A percentile compares a stretch with the other conserved stretches of the same genome.
phyloP scores from a whole-genome alignment of 2,888 invertebrate genomes.

The Gasteruption jaculator region DNA sequence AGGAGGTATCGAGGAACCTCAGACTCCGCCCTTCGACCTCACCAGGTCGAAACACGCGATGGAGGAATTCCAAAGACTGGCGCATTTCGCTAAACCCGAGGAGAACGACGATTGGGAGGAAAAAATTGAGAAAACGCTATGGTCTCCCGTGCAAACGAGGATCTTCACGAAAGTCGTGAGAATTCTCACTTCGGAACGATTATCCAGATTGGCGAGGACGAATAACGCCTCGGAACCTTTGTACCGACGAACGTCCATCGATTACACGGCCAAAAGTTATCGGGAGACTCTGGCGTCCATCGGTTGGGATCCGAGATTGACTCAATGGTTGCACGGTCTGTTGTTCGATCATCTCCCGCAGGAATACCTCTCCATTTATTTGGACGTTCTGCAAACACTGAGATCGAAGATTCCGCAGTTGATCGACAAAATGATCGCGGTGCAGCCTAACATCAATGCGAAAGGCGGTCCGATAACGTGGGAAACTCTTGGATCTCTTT shows the following conservation, averaged over 20 bases:
- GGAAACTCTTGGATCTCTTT: slow-evolving; percentile 62
- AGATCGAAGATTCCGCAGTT: slow-evolving; percentile 67
- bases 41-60: slow-evolving; percentile 61
- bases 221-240: slow-evolving; percentile 64
- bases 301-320: slow-evolving; percentile 69
- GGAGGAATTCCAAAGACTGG: slow-evolving; percentile 68
- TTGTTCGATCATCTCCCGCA: slow-evolving; percentile 66
- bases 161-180: slow-evolving; percentile 64
- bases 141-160: slow-evolving; percentile 63
- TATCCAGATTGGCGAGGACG: slow-evolving; percentile 61
- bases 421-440: slow-evolving; percentile 68
- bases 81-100: slow-evolving; percentile 58
- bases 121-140: slow-evolving; percentile 57
- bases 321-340: slow-evolving; percentile 74
- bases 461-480: slow-evolving; percentile 55
- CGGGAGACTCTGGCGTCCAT: slow-evolving; percentile 66
- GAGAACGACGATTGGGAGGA: slow-evolving; percentile 68
- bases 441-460: slow-evolving; percentile 53
- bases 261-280: slow-evolving; percentile 65
- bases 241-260: slow-evolving; percentile 64
- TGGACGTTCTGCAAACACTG: slow-evolving; percentile 72
- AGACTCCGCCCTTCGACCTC: slow-evolving; percentile 58
- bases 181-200: slow-evolving; percentile 64
- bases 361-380: slow-evolving; percentile 66
- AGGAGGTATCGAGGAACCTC: slow-evolving; percentile 38